Evolutionary conservation across 2,888 invertebrate species (phyloP).

Genomic region (Mythimna lalbum): DNA sequence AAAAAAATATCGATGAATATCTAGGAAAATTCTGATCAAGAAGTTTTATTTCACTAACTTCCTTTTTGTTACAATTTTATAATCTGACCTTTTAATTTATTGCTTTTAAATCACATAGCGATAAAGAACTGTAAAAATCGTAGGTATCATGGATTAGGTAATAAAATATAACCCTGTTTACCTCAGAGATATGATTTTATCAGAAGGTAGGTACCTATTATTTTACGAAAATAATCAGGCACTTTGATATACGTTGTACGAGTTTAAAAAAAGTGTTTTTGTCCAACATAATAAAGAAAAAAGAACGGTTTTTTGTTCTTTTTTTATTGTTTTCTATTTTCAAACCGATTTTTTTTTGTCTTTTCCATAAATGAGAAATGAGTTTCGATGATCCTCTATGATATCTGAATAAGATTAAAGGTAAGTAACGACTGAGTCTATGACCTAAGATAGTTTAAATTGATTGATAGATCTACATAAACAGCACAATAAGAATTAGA

Average conservation of each 20-base stretch:
- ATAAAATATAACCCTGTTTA: slow-evolving; percentile 78
- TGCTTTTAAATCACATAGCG: slow-evolving; percentile 34
- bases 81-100: slow-evolving; percentile 16
- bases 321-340: slow-evolving; percentile 7
- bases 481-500: slow-evolving; percentile 68
- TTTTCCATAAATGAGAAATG: slow-evolving; percentile 26
- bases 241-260: slow-evolving; percentile 63
- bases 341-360: not conserved
- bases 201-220: slow-evolving; percentile 44
- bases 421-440: slow-evolving; percentile 50
- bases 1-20: slow-evolving; percentile 48
- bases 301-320: not conserved
- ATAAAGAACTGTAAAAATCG: slow-evolving; percentile 37
- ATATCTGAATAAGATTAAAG: slow-evolving; percentile 44
- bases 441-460: slow-evolving; percentile 63
- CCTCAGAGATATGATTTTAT: slow-evolving; percentile 80
- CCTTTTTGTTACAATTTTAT: not conserved
- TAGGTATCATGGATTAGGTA: slow-evolving; percentile 42
- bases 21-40: slow-evolving; percentile 8
- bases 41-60: not conserved
- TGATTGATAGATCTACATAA: slow-evolving; percentile 67
- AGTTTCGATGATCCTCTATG: slow-evolving; percentile 35
- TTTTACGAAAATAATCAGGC: slow-evolving; percentile 70
- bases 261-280: slow-evolving; percentile 1
- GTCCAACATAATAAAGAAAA: not conserved